Conservation (phyloP, 2,797 vertebrate species). For the Hypotaenidia philippensis region DNA sequence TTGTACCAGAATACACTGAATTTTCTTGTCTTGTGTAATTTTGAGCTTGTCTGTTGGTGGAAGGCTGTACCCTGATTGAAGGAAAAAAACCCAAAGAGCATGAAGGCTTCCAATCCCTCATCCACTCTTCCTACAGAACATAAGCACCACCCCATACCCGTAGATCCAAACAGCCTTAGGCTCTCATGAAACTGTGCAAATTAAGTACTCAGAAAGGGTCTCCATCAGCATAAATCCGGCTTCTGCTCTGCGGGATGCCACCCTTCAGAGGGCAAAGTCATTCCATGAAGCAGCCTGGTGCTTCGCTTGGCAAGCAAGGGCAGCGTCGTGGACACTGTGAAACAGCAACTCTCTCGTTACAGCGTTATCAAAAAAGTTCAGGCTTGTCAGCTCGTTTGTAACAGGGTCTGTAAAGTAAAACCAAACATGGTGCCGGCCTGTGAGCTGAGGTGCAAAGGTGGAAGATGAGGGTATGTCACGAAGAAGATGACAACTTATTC, state of each 20-base stretch:
- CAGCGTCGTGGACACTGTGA: constrained; percentile 91
- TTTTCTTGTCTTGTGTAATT: constrained; percentile 22
- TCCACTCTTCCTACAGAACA: neutral
- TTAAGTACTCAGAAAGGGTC: neutral
- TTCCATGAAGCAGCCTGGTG: neutral
- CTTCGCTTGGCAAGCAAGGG: constrained; percentile 83
- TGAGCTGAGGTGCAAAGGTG: neutral
- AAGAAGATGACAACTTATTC: neutral
- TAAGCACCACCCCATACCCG: constrained; percentile 16
- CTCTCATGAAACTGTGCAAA: constrained; percentile 62
- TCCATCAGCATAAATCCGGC: neutral
- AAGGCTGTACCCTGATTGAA: constrained; percentile 15
- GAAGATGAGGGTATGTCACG: neutral
- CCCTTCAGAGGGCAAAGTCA: neutral
- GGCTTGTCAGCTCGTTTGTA: constrained; percentile 82
- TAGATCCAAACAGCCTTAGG: constrained; percentile 18
- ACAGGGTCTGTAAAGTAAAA: constrained; percentile 81
- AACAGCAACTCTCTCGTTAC: constrained; percentile 84
- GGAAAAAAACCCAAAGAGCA: neutral
- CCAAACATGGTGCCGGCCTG: neutral
- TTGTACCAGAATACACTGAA: neutral
- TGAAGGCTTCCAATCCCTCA: constrained; percentile 39
- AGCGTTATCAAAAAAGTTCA: constrained; percentile 87
- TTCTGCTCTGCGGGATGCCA: neutral
- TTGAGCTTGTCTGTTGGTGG: neutral